Conservation (phyloP, 2,113 vertebrate species). For the Pelecanoides urinatrix region DNA sequence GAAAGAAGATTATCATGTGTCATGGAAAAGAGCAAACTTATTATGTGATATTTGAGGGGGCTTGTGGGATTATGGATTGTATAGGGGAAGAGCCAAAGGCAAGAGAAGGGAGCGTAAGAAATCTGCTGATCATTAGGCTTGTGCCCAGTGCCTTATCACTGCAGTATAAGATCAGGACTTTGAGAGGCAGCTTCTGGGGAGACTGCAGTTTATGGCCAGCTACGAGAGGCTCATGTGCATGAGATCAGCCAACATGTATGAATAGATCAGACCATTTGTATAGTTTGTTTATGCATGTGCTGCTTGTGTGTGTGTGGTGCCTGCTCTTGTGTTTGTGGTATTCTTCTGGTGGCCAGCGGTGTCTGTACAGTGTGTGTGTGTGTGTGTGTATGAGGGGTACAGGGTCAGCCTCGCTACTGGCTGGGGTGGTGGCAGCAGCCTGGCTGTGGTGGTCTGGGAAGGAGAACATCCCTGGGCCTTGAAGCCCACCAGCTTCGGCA, state of each 20-base stretch:
- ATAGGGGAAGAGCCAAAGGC: background rate
- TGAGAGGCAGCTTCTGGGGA: background rate
- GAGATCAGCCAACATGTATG: background rate
- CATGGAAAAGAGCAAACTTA: background rate
- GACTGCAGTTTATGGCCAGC: background rate
- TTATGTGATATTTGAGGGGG: background rate
- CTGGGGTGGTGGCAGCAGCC: background rate
- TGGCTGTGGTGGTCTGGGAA: background rate
- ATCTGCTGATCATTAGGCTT: background rate
- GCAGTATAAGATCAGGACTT: background rate
- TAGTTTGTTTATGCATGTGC: background rate
- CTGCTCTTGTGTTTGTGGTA: background rate
- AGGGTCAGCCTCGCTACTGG: background rate
- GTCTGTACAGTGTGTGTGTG: background rate
- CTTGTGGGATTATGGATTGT: background rate
- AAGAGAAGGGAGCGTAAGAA: background rate
- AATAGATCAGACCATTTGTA: background rate
- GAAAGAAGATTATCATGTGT: background rate
- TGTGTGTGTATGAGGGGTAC: background rate
- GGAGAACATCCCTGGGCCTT: background rate
- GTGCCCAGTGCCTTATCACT: background rate
- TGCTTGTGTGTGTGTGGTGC: background rate
- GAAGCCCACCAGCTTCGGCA: background rate
- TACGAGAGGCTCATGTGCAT: background rate
- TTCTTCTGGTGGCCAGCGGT: background rate